A percentile compares a stretch with the other conserved stretches of the same genome.
phyloP scores from a whole-genome alignment of 1,140 invertebrate genomes.

The Bombyx mandarina region DNA sequence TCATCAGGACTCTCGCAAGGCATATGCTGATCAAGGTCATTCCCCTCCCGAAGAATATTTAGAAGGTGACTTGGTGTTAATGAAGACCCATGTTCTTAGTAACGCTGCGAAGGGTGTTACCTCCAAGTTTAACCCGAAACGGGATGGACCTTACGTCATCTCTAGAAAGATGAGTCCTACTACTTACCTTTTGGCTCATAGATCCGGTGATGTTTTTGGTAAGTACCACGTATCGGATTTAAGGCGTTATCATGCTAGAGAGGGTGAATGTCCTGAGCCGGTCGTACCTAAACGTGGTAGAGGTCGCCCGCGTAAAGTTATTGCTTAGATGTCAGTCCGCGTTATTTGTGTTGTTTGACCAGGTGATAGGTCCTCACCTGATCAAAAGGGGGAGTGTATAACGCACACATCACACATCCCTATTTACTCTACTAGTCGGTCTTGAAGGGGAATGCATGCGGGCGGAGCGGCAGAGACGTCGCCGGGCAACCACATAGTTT shows the following conservation, averaged over 20 bases:
- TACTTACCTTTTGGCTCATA: constrained; percentile 21
- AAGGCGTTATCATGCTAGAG: constrained; percentile 1
- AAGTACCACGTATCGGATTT: constrained; percentile 9
- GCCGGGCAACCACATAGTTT: no score
- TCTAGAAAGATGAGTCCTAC: constrained; percentile 17
- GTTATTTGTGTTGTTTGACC: background rate
- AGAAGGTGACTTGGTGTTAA: constrained; percentile 13
- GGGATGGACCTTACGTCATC: constrained; percentile 19
- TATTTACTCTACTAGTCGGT: no score
- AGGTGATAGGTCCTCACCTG: background rate
- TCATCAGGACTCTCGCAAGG: constrained; percentile 9
- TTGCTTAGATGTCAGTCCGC: no score
- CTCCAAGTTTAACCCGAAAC: constrained; percentile 18
- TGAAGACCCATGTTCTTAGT: constrained; percentile 19
- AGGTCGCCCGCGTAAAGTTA: constrained; percentile 7
- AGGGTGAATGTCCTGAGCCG: constrained; percentile 4
- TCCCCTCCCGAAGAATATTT: constrained; percentile 3
- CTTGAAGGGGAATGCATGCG: no score
- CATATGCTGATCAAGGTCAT: constrained; percentile 6
- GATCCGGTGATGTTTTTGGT: constrained; percentile 3
- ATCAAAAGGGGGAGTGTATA: constrained; percentile 4
- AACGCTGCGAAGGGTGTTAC: constrained; percentile 16
- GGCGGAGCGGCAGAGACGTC: no score
- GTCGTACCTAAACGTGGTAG: constrained; percentile 2
- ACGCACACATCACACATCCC: background rate